Base-by-base conservation (phyloP, 1,140 invertebrate species). In the Trichonephila clavipes region DNA sequence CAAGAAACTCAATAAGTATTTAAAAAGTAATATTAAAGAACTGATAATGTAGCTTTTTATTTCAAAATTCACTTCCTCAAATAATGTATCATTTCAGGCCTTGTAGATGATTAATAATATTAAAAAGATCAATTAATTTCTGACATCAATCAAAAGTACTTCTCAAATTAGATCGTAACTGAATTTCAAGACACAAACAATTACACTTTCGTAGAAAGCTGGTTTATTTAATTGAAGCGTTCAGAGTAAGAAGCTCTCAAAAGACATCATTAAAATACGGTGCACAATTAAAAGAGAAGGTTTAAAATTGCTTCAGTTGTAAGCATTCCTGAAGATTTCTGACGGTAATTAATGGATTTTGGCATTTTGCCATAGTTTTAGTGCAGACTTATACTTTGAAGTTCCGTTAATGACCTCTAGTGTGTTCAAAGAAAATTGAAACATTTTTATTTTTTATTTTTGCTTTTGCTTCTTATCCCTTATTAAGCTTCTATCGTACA, bases 341-440 rank as follows among this genome's bases (percentile, higher is more conserved):
- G 69, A 77, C 24, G 16, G 3, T 77, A 77, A 77, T 77, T 77
- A 77, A 77, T 77, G 24, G 28, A 77, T 28, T 34, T 34, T 77
- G 69, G 69, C 69, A 34, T 77, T 77, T 77, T 77, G 69, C 69
- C 69, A 77, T 24, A 77, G 12, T 77, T 77, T 77, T 77, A 77
- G n/a, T n/a, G 12, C 16, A 14, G 10, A 0, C n/a, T 34, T 77
- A 34, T 16, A 18, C 28, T 77, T 16, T 18, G 24, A 3, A 77
- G 69, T 77, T 12, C 16, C 69, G 10, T 66, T 77, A 77, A 77
- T 77, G 69, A 77, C 69, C 69, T 77, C 69, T 34, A 34, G 24
- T 24, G 14, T 14, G 12, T 18, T 40, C 24, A 28, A 77, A 16
- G 69, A 14, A 28, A 77, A 77, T 34, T 34, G 2, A 77, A 34